Conservation (phyloP, 1,140 invertebrate genomes). For the Heliothis subflexa region DNA sequence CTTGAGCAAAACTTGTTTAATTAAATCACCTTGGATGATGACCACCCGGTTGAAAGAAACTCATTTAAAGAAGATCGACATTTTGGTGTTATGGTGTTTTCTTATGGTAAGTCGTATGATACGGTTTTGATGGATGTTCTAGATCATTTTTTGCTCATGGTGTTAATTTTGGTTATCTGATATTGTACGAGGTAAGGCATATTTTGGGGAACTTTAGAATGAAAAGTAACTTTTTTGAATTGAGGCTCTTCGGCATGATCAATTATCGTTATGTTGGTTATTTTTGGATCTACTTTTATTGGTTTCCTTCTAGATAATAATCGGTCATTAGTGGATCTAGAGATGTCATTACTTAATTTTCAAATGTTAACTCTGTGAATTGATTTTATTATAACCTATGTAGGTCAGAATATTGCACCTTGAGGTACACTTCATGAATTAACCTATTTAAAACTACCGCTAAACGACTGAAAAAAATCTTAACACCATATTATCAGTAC, state of each 20-base stretch:
- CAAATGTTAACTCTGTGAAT: no score
- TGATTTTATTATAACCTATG: no score
- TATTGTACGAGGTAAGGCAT: no score
- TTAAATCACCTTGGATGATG: conserved; percentile 4
- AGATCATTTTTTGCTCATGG: conserved; percentile 5
- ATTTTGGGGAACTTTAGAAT: no score
- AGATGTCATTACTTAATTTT: neutral
- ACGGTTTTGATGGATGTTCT: conserved; percentile 19
- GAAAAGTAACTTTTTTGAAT: no score
- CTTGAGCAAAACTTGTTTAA: neutral
- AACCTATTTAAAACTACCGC: no score
- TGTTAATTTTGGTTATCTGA: neutral
- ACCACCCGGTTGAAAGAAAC: conserved; percentile 23
- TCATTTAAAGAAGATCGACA: conserved; percentile 29
- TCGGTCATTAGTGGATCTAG: neutral
- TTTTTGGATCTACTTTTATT: no score
- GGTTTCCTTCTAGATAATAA: no score
- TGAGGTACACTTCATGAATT: neutral
- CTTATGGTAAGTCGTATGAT: neutral
- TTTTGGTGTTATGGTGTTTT: neutral
- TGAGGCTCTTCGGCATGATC: no score
- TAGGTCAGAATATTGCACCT: neutral
- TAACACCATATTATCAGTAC: no score
- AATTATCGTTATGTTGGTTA: no score
- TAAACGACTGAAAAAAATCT: no score